phyloP scores from a whole-genome alignment of 2,797 vertebrate species.

The Picus viridis region DNA sequence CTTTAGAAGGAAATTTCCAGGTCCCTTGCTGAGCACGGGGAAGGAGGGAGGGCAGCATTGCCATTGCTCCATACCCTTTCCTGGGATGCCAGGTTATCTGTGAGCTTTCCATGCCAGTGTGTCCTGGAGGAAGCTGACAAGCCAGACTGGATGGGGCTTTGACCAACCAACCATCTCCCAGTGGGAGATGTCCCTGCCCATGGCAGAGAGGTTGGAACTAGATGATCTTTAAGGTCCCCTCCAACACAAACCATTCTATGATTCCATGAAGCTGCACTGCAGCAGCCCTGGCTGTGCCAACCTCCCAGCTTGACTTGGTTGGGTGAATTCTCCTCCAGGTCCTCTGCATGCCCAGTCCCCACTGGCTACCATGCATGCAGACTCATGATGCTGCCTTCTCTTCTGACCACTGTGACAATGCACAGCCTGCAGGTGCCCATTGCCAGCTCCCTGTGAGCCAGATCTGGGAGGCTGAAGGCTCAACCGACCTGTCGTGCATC shows the following conservation, averaged over 20 bases:
- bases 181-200: background rate
- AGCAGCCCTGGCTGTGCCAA: background rate
- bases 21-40: background rate
- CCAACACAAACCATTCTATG: background rate
- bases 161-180: background rate
- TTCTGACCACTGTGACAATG: rapidly evolving
- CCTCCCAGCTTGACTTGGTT: background rate
- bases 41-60: background rate
- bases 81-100: background rate
- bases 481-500: rapidly evolving
- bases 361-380: rapidly evolving
- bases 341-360: rapidly evolving
- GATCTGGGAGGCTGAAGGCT: background rate
- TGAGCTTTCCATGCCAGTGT: background rate
- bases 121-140: background rate
- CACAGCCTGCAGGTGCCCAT: rapidly evolving
- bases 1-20: background rate
- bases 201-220: no score
- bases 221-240: background rate
- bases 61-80: background rate
- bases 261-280: background rate
- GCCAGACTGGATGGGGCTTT: background rate
- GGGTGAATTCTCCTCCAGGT: background rate
- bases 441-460: background rate
- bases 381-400: rapidly evolving